Percentiles rank a stretch among this genome's conserved stretches.
These are phyloP conservation scores for Cerceris rybyensis DNA, from an alignment of 2,888 invertebrate genomes.

Conservation along the genomic window DNA sequence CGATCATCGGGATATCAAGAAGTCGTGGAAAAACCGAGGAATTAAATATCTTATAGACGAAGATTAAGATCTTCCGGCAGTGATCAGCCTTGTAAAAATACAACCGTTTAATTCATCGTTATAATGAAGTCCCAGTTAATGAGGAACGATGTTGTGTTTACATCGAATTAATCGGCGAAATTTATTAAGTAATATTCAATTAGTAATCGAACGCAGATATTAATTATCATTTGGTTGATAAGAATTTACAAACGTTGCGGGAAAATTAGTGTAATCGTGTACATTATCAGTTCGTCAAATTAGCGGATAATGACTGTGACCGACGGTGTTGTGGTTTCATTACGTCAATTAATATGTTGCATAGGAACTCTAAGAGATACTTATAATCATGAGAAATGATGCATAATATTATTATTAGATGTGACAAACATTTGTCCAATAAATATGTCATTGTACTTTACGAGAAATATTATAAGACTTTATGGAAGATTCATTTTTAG, in stretches of 20 bases:
- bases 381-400: conserved; percentile 31
- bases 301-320: neutral
- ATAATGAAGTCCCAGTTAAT: too few relatives aligned
- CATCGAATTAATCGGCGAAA: too few relatives aligned
- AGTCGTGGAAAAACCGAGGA: conserved; percentile 18
- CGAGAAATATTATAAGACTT: conserved; percentile 4
- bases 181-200: neutral
- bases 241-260: too few relatives aligned
- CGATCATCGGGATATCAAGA: conserved; percentile 5
- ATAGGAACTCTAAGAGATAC: conserved; percentile 2
- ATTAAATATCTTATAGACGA: too few relatives aligned
- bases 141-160: too few relatives aligned
- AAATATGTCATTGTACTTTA: conserved; percentile 22
- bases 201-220: neutral
- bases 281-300: too few relatives aligned
- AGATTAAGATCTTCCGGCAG: too few relatives aligned
- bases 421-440: conserved; percentile 11
- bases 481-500: neutral
- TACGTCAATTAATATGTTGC: conserved; percentile 19
- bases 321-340: neutral
- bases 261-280: too few relatives aligned
- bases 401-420: conserved; percentile 39
- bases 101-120: too few relatives aligned
- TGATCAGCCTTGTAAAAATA: too few relatives aligned
- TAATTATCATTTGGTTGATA: neutral